A percentile compares a stretch with the other conserved stretches of the same genome.
Conservation (phyloP, 2,113 vertebrate genomes). For the Callopanchax toddi region DNA sequence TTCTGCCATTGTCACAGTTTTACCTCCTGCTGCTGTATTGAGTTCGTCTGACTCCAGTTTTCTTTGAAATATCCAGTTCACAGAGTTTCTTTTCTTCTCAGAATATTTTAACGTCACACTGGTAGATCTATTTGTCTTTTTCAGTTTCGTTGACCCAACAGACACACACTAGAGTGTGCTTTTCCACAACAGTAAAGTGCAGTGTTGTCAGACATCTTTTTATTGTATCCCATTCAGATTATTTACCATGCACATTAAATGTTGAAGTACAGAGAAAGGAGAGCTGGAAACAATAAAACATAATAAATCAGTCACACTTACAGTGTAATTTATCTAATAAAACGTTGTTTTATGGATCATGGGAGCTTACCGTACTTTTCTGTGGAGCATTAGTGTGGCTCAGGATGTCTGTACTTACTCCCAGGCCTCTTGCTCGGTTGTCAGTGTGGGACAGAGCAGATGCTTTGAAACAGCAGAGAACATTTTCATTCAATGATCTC, state of each 20-base stretch:
- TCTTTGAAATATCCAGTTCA: constrained; percentile 34
- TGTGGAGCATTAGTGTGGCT: constrained; percentile 31
- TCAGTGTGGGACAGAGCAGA: constrained; percentile 26
- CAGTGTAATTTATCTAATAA: constrained; percentile 54
- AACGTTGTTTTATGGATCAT: constrained; percentile 51
- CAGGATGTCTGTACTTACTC: constrained; percentile 23
- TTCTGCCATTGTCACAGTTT: constrained; percentile 59
- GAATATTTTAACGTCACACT: constrained; percentile 41
- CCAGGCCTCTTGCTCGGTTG: constrained; percentile 24
- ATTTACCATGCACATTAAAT: constrained; percentile 58
- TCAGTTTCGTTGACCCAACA: constrained; percentile 24
- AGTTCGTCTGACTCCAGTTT: constrained; percentile 49
- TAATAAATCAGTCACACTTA: constrained; percentile 58
- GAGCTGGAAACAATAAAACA: constrained; percentile 58
- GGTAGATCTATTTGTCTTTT: constrained; percentile 48
- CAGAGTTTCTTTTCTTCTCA: constrained; percentile 20
- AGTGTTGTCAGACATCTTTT: constrained; percentile 40
- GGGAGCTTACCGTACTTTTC: constrained; percentile 41
- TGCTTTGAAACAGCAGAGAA: constrained; percentile 52
- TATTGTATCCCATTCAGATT: constrained; percentile 47
- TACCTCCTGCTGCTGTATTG: constrained; percentile 52
- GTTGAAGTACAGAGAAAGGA: constrained; percentile 46
- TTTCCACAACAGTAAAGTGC: constrained; percentile 42
- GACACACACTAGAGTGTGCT: constrained; percentile 5
- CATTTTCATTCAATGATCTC: constrained; percentile 49